Evolutionary conservation across 2,888 invertebrate genomes (phyloP), one percentile per base, ranked within the genome.

Genomic region (Hirtodrosophila cameraria): DNA sequence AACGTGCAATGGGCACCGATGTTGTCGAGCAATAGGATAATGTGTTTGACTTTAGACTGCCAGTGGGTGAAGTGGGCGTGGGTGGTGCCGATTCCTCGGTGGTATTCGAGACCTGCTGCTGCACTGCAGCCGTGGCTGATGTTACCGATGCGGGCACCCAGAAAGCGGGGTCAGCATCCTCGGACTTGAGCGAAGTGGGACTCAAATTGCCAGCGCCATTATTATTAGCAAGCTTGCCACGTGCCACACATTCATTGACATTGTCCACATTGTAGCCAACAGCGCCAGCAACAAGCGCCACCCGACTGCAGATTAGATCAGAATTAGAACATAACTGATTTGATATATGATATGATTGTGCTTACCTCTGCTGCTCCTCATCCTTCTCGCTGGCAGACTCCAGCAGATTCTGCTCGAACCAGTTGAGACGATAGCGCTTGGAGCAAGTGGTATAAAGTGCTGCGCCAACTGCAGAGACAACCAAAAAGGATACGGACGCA

Each of bases 381-480:
- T 89, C 91, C 63, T 87, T 89, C 63, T 91, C 91, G 27, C 75
- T 88, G 13, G 92, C 92, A 0, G 92, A 91, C 70, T 93, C 93
- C 20, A 93, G 85, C 4, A 93, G 87, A 64, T 92, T 92, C 67
- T 92, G 92, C 86, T 93, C 93, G 74, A 93, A 93, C 93, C 93
- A 93, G 86, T 93, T 93, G 30, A 93, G 90, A 27, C 92, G 90
- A 79, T 92, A 93, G 35, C 91, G 91, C 55, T 90, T 91, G 12
- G 92, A 92, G 79, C 93, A 93, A 39, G 92, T 92, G 23, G 93
- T 91, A 68, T 93, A 93, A 1, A 92, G 74, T 3, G 92, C 87
- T 0, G 92, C 88, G 16, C 91, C 91, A 11, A 92, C 77, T 0
- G 92, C 80, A 1, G 92, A 90, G 0, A 92, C 92, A 42, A 92